A percentile compares a stretch with the other conserved stretches of the same genome.
Evolutionary conservation across 2,113 vertebrate species (phyloP).

Genomic region (Ardeotis arabs): DNA sequence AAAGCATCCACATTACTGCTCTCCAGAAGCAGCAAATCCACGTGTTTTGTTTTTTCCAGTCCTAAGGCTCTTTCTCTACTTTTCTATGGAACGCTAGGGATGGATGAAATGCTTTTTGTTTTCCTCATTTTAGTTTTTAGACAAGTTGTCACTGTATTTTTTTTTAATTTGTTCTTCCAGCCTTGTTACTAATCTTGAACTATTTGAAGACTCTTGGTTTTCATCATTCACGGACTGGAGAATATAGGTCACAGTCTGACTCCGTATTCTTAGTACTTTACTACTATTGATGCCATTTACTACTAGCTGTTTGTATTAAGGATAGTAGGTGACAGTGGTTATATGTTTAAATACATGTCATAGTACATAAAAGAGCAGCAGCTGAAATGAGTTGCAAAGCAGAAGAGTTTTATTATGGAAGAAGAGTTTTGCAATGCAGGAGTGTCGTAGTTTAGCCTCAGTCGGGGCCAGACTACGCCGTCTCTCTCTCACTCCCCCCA

Average conservation of each 20-base stretch:
- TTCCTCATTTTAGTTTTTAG: neutral
- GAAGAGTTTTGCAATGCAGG: neutral
- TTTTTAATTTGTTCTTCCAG: neutral
- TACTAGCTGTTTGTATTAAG: neutral
- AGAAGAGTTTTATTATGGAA: neutral
- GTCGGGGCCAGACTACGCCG: too few relatives aligned
- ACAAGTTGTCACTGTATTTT: neutral
- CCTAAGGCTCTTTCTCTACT: neutral
- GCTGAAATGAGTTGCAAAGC: neutral
- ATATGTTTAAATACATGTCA: neutral
- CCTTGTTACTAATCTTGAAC: neutral
- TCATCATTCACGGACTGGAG: neutral
- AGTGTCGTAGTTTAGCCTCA: too few relatives aligned
- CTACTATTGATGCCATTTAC: fast-evolving
- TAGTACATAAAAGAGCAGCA: neutral
- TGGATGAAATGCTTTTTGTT: neutral
- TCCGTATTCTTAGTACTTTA: neutral
- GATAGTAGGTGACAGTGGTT: neutral
- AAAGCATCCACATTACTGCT: fast-evolving
- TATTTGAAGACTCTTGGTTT: neutral
- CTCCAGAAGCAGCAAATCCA: neutral
- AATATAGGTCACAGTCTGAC: neutral
- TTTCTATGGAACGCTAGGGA: neutral
- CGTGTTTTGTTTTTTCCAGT: neutral
- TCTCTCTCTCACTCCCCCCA: too few relatives aligned